Evolutionary conservation across 2,888 invertebrate species (phyloP), one percentile per base, ranked within the genome.

Genomic region (Tetragonula carbonaria): DNA sequence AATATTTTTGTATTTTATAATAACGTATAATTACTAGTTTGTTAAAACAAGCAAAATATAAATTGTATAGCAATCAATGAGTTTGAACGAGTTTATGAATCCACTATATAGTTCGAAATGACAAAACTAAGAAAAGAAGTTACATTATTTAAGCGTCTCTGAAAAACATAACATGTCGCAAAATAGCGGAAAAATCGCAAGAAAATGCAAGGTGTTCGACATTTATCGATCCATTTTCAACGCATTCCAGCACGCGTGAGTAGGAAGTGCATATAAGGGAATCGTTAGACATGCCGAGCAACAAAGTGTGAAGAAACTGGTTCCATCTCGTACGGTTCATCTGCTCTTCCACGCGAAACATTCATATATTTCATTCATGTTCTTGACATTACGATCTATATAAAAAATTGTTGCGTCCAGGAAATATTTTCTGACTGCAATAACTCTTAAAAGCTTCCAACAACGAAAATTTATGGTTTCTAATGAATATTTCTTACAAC

Each of bases 301-400:
- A 66, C 76, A 57, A 81, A 81, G 67, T 78, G 71, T 59, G 67
- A 72, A 77, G 78, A 51, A 81, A 72, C 67, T 67, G 80, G 72
- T 72, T 81, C 72, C 66, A 67, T 77, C 77, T 72, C 71, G 65
- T 51, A 21, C 57, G 33, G 51, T 38, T 57, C 65, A 21, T 70
- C 38, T 51, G 21, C 28, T 50, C 50, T 45, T 23, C 75, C 11
- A 21, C 5, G 53, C 18, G 14, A 5, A 63, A 65, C 63, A 16
- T 8, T 45, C 45, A 8, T 45, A 45, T 8, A 23, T 57, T 45
- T 38, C 59, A 28, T 51, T 18, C 11, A 18, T 8, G 51, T 53
- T 55, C 53, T 28, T 5, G 33, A 33, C 55, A 33, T 33, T 23
- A 55, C 18, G 4, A 66, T 45, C 18, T 13, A 38, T 33, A 21